Evolutionary conservation across 1,140 invertebrate genomes (phyloP).

Genomic region (Saccostrea echinata): DNA sequence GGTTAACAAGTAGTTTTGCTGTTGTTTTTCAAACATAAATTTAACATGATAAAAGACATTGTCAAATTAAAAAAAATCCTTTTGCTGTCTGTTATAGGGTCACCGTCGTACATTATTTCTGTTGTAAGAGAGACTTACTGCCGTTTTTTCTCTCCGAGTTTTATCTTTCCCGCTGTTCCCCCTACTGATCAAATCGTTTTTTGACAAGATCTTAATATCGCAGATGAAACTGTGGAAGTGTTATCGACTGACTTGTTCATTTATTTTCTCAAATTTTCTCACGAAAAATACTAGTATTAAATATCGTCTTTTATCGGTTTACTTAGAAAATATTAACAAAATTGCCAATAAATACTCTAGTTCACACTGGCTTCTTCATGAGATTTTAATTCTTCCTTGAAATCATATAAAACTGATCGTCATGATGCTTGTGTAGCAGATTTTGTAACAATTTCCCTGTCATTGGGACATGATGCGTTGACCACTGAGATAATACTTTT

Average conservation of each 20-base stretch:
- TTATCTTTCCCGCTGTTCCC: slow-evolving; percentile 1
- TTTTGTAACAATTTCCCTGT: background rate
- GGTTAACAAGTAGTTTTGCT: no score
- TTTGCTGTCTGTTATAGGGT: background rate
- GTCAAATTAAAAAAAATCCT: background rate
- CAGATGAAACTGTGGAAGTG: slow-evolving; percentile 18
- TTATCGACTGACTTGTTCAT: background rate
- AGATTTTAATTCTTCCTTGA: background rate
- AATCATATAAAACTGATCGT: slow-evolving; percentile 1
- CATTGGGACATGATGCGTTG: background rate
- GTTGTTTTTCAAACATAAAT: no score
- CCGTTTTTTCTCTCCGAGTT: background rate
- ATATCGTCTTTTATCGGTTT: slow-evolving; percentile 18
- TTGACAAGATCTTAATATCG: slow-evolving; percentile 35
- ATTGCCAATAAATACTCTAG: background rate
- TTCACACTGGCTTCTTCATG: background rate
- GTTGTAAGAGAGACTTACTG: background rate
- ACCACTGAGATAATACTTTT: background rate
- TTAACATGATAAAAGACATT: no score
- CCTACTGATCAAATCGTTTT: slow-evolving; percentile 19
- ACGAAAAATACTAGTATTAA: background rate
- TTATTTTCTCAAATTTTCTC: background rate
- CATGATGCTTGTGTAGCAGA: background rate
- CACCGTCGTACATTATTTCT: no score
- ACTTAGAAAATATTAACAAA: background rate